A percentile compares a stretch with the other conserved stretches of the same genome.
These are phyloP conservation scores for Heliothis peltigera DNA, from an alignment of 2,888 invertebrate genomes.

Conservation along the genomic window DNA sequence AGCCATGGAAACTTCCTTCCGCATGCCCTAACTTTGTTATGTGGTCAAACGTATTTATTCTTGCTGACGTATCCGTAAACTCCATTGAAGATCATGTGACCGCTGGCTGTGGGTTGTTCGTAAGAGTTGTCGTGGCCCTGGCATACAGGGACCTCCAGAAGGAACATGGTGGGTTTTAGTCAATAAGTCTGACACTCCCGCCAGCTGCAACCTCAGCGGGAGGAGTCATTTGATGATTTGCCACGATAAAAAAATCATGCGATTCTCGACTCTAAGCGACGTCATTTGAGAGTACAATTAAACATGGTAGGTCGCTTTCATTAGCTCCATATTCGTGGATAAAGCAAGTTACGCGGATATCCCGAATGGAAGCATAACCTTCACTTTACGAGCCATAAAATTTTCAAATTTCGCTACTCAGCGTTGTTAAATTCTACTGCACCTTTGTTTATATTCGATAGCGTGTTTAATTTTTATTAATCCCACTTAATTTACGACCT, in stretches of 20 bases:
- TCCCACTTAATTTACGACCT: conserved; percentile 57
- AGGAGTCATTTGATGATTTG: too few species aligned
- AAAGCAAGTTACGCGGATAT: conserved; percentile 79
- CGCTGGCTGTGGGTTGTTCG: too few species aligned
- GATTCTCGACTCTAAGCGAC: conserved; percentile 63
- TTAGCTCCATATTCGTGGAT: conserved; percentile 77
- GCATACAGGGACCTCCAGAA: too few species aligned
- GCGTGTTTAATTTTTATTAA: conserved; percentile 62
- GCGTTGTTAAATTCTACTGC: conserved; percentile 66
- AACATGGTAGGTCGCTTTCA: conserved; percentile 84
- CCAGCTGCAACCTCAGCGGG: too few species aligned
- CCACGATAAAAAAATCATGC: too few species aligned
- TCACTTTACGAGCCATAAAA: conserved; percentile 85
- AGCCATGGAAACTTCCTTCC: conserved; percentile 57
- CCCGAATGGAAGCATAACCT: conserved; percentile 79
- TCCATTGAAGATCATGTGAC: conserved; percentile 63
- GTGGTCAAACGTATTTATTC: conserved; percentile 56
- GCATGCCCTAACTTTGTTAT: conserved; percentile 61
- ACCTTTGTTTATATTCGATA: conserved; percentile 65
- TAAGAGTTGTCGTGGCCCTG: too few species aligned
- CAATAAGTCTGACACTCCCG: too few species aligned
- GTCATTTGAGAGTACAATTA: conserved; percentile 81
- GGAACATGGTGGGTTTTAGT: too few species aligned
- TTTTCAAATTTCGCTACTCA: conserved; percentile 83
- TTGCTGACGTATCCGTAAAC: conserved; percentile 60